These are phyloP conservation scores for Felis chaus DNA, from an alignment of 2,113 vertebrate genomes.

Conservation along the genomic window DNA sequence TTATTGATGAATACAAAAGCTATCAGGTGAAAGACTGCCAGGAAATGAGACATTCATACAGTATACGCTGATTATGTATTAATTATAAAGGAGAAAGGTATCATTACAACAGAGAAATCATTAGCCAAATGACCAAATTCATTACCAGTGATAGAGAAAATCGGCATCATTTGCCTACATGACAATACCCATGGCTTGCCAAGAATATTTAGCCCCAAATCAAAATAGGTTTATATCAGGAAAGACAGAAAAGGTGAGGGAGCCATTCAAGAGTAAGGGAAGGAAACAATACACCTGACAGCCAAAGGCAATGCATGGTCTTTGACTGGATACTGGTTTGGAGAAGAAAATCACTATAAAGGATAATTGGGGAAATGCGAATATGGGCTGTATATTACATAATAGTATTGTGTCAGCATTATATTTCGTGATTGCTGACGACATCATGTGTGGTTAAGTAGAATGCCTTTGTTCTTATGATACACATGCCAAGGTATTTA, in stretches of 20 bases:
- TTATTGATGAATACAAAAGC: neutral
- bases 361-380: neutral
- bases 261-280: neutral
- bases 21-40: neutral
- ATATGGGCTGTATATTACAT: too few species aligned
- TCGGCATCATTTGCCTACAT: neutral
- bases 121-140: neutral
- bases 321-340: neutral
- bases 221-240: neutral
- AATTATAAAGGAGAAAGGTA: neutral
- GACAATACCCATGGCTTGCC: neutral
- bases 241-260: neutral
- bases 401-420: neutral
- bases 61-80: neutral
- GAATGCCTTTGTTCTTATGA: neutral
- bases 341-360: neutral
- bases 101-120: neutral
- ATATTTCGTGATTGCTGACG: neutral
- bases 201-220: neutral
- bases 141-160: neutral
- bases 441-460: fast-evolving
- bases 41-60: neutral
- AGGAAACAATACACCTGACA: neutral
- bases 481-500: neutral
- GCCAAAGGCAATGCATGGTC: neutral